These are phyloP conservation scores for Gambusia holbrooki DNA, from an alignment of 2,113 vertebrate species.

Conservation along the genomic window DNA sequence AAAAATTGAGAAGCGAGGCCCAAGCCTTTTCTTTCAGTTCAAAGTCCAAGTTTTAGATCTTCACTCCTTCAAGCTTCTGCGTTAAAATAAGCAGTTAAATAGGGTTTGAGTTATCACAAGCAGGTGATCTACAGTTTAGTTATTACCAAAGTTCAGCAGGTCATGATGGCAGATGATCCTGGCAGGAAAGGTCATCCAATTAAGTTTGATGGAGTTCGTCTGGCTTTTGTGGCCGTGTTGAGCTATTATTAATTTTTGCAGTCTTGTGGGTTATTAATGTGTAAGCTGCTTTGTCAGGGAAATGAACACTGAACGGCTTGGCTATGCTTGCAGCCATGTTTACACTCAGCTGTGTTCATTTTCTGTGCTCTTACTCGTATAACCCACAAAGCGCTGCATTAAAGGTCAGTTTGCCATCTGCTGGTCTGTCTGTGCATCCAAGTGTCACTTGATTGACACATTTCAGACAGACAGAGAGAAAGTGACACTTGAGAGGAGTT, in stretches of 20 bases:
- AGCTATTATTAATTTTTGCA: background rate
- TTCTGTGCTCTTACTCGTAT: constrained; percentile 5
- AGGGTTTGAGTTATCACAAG: background rate
- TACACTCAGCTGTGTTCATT: constrained; percentile 1
- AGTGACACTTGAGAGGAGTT: constrained; percentile 8
- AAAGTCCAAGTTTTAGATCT: background rate
- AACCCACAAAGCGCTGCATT: background rate
- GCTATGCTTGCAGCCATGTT: constrained; percentile 10
- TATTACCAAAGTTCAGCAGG: constrained; percentile 20
- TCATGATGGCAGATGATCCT: background rate
- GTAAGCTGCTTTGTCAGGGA: constrained; percentile 57
- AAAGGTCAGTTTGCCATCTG: constrained; percentile 11
- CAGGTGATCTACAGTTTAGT: background rate
- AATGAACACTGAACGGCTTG: constrained; percentile 28
- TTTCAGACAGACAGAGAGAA: constrained; percentile 26
- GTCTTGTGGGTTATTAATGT: constrained; percentile 57
- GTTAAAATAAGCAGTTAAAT: background rate
- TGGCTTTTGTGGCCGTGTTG: background rate
- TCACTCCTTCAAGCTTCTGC: background rate
- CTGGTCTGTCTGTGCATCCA: constrained; percentile 10
- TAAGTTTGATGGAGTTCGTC: background rate
- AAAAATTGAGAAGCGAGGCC: background rate
- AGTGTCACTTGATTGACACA: constrained; percentile 26
- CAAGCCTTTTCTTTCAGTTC: background rate
- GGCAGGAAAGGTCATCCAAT: constrained; percentile 9